These are phyloP conservation scores for Neoniphon sammara DNA, from an alignment of 2,797 vertebrate species.

Conservation along the genomic window DNA sequence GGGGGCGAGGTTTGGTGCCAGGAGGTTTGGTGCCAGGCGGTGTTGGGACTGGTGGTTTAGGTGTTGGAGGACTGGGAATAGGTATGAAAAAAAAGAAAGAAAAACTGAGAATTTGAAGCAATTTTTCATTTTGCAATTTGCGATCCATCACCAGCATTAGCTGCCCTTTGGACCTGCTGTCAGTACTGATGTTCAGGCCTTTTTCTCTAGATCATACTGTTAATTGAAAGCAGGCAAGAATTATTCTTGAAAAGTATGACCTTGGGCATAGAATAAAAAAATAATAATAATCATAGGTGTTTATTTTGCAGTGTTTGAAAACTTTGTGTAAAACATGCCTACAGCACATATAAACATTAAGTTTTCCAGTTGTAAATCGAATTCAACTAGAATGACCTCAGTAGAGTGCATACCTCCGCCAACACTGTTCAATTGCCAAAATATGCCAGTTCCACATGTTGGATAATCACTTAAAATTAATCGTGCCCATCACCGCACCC, in stretches of 20 bases:
- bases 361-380: too few relatives aligned
- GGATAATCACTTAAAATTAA: too few relatives aligned
- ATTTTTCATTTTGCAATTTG: slow-evolving; percentile 7
- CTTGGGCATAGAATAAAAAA: too few relatives aligned
- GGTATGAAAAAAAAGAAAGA: slow-evolving; percentile 66
- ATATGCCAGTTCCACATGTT: too few relatives aligned
- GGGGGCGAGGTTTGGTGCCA: slow-evolving; percentile 58
- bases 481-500: too few relatives aligned
- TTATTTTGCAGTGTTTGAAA: background rate
- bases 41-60: slow-evolving; percentile 63
- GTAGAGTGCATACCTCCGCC: too few relatives aligned
- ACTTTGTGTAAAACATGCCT: too few relatives aligned
- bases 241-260: background rate
- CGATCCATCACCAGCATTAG: background rate
- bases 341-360: background rate
- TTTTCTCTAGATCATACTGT: background rate
- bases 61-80: slow-evolving; percentile 70
- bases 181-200: background rate
- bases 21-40: slow-evolving; percentile 75
- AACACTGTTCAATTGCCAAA: too few relatives aligned
- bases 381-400: too few relatives aligned
- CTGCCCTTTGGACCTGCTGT: background rate
- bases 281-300: too few relatives aligned
- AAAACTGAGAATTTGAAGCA: background rate
- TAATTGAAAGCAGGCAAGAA: background rate